A percentile compares a stretch with the other conserved stretches of the same genome.
Evolutionary conservation across 92 coral and sea anemone genomes (phyloP).

Genomic region (Palythoa grandis): DNA sequence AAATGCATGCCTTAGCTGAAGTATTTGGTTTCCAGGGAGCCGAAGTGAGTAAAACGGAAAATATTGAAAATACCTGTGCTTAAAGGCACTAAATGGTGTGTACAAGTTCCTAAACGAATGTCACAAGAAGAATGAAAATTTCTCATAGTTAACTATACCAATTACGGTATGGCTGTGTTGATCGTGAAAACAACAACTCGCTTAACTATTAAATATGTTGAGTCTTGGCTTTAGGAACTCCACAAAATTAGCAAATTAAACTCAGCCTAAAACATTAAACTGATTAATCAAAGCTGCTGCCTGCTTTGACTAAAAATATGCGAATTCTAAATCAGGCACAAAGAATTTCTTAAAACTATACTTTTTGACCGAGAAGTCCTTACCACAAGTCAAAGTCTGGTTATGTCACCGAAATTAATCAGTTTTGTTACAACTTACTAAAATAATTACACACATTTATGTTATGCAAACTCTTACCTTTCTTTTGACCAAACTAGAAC

Average conservation of each 20-base stretch:
- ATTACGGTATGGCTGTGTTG: neutral
- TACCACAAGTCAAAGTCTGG: neutral
- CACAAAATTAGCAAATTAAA: neutral
- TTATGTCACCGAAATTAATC: neutral
- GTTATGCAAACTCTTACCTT: conserved; percentile 61
- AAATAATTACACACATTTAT: neutral
- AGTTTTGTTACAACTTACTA: neutral
- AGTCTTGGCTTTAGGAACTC: neutral
- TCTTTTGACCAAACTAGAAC: conserved; percentile 95
- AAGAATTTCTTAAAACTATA: no score
- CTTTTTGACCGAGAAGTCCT: neutral
- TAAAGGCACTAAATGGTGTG: no score
- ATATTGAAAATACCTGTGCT: no score
- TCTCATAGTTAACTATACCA: neutral
- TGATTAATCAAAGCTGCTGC: neutral
- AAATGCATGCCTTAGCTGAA: neutral
- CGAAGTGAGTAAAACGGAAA: neutral
- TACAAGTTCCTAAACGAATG: no score
- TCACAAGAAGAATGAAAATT: neutral
- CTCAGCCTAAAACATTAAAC: neutral
- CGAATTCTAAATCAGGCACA: neutral
- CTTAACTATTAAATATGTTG: neutral
- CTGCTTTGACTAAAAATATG: neutral
- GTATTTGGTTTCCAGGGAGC: neutral
- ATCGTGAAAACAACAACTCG: no score